Evolutionary conservation across 2,797 vertebrate species (phyloP).

Genomic region (Limnodromus scolopaceus): DNA sequence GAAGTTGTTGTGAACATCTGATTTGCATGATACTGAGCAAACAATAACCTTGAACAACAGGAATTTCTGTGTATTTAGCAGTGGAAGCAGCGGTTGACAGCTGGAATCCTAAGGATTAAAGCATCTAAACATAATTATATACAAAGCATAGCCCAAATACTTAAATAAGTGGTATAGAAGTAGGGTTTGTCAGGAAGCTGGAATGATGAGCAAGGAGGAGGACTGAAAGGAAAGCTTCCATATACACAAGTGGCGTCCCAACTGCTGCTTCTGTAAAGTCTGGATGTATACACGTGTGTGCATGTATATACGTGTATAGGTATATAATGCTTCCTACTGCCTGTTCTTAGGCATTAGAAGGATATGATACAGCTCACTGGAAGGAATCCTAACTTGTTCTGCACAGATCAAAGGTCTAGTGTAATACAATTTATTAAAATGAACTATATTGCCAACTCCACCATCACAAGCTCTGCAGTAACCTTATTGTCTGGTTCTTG

Average conservation of each 20-base stretch:
- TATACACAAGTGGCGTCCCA: background rate
- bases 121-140: too few species aligned
- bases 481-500: background rate
- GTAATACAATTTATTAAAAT: background rate
- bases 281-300: accelerated
- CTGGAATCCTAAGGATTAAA: background rate
- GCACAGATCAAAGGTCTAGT: background rate
- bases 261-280: background rate
- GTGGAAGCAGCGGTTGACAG: background rate
- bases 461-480: background rate
- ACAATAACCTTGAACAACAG: background rate
- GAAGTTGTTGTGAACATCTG: background rate
- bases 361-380: background rate
- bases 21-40: background rate
- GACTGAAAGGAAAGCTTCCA: background rate
- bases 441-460: background rate
- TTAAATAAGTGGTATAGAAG: background rate
- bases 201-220: background rate
- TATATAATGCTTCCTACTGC: background rate
- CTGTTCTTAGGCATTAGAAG: background rate
- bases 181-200: background rate
- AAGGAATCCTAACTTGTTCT: background rate
- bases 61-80: background rate
- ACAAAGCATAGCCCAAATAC: background rate
- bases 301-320: accelerated